A percentile compares a stretch with the other conserved stretches of the same genome.
Conservation (phyloP, 2,888 invertebrate genomes). For the Yponomeuta sedellus region DNA sequence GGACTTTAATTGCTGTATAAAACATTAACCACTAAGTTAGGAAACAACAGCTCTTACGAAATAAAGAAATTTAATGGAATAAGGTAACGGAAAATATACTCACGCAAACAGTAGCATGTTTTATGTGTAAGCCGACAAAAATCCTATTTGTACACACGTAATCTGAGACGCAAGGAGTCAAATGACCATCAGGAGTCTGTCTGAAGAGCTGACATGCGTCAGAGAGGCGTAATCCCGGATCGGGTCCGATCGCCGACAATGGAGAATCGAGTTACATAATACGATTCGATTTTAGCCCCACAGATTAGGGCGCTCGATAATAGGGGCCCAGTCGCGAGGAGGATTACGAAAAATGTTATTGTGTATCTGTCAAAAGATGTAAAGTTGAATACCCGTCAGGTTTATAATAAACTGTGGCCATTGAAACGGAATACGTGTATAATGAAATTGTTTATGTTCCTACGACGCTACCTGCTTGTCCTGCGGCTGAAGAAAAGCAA, state of each 20-base stretch:
- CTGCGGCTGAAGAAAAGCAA: too few relatives aligned
- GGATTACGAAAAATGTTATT: not conserved
- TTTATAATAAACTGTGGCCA: not conserved
- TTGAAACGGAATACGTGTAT: not conserved
- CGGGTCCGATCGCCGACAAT: not conserved
- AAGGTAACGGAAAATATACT: not conserved
- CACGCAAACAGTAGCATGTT: not conserved
- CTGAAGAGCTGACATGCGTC: constrained; percentile 11
- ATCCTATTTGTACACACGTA: constrained; percentile 3
- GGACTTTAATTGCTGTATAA: not conserved
- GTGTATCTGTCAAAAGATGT: constrained; percentile 5
- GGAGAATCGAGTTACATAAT: constrained; percentile 14
- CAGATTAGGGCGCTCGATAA: constrained; percentile 12
- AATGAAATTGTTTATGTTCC: not conserved
- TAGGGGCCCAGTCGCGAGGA: not conserved
- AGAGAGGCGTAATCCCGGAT: constrained; percentile 10
- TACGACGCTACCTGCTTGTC: too few relatives aligned
- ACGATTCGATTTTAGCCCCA: constrained; percentile 10
- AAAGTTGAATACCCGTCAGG: not conserved
- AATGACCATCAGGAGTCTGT: constrained; percentile 37
- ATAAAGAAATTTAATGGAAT: not conserved
- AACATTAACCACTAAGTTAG: not conserved
- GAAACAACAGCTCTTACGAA: not conserved
- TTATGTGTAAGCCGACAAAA: not conserved
- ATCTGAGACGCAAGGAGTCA: constrained; percentile 30